A percentile compares a stretch with the other conserved stretches of the same genome.
phyloP scores from a whole-genome alignment of 2,113 vertebrate species.

The Gymnorhina tibicen region DNA sequence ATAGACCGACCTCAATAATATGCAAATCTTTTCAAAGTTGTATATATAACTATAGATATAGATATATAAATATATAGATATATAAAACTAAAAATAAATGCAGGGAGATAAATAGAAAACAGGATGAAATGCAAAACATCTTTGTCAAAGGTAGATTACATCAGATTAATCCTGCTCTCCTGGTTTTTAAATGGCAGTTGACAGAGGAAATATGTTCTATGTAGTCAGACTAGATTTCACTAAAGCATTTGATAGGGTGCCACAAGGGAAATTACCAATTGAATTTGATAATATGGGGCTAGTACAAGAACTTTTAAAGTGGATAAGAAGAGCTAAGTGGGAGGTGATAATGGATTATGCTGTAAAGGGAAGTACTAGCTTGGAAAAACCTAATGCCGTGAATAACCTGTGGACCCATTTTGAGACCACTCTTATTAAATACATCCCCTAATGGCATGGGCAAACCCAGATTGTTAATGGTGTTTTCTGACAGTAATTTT shows the following conservation, averaged over 20 bases:
- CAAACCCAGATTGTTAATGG: neutral
- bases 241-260: conserved; percentile 15
- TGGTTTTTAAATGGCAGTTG: conserved; percentile 23
- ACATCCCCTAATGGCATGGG: neutral
- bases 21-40: neutral
- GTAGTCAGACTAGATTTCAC: conserved; percentile 41
- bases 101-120: neutral
- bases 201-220: conserved; percentile 28
- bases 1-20: neutral
- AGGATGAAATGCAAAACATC: neutral
- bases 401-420: conserved; percentile 1
- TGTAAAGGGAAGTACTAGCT: neutral
- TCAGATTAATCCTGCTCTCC: neutral
- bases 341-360: conserved; percentile 43
- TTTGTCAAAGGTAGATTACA: neutral
- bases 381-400: neutral
- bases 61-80: neutral
- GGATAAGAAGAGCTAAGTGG: conserved; percentile 35
- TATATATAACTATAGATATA: neutral
- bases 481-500: neutral
- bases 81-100: neutral
- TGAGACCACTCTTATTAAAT: neutral
- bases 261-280: conserved; percentile 43
- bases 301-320: conserved; percentile 42
- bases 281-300: conserved; percentile 35